Percentiles rank a stretch among this genome's conserved stretches.
These are phyloP conservation scores for Antennarius striatus DNA, from an alignment of 2,113 vertebrate genomes.

Conservation along the genomic window DNA sequence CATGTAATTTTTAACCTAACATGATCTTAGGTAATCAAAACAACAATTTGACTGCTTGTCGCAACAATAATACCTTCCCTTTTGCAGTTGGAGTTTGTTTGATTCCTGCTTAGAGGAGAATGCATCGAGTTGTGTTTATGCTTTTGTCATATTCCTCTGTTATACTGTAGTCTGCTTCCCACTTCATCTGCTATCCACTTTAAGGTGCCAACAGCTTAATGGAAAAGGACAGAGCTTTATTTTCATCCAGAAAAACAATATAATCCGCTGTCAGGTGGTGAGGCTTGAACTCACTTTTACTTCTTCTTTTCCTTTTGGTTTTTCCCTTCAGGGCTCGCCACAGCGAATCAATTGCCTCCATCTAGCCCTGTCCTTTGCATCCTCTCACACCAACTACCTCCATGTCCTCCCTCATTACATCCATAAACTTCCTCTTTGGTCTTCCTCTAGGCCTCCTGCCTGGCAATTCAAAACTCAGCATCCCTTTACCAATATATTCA, in stretches of 20 bases:
- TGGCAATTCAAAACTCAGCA: no score
- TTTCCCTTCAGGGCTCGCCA: no score
- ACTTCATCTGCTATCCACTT: conserved; percentile 55
- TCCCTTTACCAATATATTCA: no score
- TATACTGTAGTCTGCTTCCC: conserved; percentile 44
- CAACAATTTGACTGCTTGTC: conserved; percentile 65
- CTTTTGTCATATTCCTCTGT: conserved; percentile 56
- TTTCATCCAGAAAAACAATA: not conserved
- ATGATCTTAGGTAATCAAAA: conserved; percentile 64
- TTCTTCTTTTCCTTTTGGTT: no score
- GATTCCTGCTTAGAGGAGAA: conserved; percentile 65
- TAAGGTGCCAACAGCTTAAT: conserved; percentile 40
- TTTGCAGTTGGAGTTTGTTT: conserved; percentile 58
- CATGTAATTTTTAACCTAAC: conserved; percentile 51
- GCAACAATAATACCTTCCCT: conserved; percentile 67
- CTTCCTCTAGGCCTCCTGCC: no score
- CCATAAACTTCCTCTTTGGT: no score
- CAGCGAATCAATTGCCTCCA: no score
- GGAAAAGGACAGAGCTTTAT: conserved; percentile 15
- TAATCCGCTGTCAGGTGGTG: not conserved
- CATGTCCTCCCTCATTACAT: no score
- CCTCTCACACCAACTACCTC: no score
- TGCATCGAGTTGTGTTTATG: conserved; percentile 60
- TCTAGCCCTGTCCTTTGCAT: no score
- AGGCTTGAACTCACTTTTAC: not conserved